Percentiles rank a stretch among this genome's conserved stretches.
Evolutionary conservation across 1,140 invertebrate species (phyloP).

Genomic region (Cydia pomonella): DNA sequence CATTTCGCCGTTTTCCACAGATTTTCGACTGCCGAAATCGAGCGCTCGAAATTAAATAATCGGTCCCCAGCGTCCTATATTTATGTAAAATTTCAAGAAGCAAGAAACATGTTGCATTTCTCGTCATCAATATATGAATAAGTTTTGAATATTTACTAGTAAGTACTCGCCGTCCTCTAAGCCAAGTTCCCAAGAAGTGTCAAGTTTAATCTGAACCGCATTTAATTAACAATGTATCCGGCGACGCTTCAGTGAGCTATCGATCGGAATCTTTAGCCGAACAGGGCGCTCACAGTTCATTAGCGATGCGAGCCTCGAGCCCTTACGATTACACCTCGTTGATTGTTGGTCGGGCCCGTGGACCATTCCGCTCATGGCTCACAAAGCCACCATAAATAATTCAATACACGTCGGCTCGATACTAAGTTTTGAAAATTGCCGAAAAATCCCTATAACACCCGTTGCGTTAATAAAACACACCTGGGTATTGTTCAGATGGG

Average conservation of each 20-base stretch:
- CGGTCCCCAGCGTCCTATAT: background rate
- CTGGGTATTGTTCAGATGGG: background rate
- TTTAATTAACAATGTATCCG: constrained; percentile 21
- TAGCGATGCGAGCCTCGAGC: background rate
- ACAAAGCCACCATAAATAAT: constrained; percentile 1
- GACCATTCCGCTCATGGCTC: background rate
- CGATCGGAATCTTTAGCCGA: constrained; percentile 18
- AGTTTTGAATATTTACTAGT: background rate
- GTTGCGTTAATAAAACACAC: constrained; percentile 2
- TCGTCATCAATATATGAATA: background rate
- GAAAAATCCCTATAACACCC: background rate
- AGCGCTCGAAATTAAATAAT: too few relatives aligned
- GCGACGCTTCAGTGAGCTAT: constrained; percentile 15
- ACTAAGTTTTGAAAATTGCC: background rate
- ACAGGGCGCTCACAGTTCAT: background rate
- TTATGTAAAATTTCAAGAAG: too few relatives aligned
- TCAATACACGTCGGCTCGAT: background rate
- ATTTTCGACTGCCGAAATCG: too few relatives aligned
- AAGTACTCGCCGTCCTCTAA: background rate
- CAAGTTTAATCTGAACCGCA: constrained; percentile 6
- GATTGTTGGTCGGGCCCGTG: background rate
- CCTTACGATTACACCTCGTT: constrained; percentile 12
- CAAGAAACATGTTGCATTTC: background rate
- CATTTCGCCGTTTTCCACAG: too few relatives aligned
- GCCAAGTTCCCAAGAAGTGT: constrained; percentile 1